Evolutionary conservation across 30 jellyfish, hydroid and myxozoan genomes (phyloP), one percentile per base, ranked within the genome.

Genomic region (Chrysaora quinquecirrha): DNA sequence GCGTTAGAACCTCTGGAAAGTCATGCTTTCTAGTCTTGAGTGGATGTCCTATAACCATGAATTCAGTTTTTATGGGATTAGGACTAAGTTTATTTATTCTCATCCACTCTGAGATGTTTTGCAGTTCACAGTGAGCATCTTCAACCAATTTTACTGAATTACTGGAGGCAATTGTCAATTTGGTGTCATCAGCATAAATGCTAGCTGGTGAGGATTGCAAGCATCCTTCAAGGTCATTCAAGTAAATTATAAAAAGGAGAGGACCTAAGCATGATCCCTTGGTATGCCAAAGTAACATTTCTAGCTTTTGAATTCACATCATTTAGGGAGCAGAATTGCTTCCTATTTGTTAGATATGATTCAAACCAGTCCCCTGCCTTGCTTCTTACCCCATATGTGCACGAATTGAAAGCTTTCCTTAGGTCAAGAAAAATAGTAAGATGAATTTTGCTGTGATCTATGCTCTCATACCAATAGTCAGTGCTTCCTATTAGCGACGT

Each of bases 181-280:
- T 58, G 87, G 77, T 47, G 23, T 65, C 89, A 48, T 78, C 82
- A 61, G 89, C 82, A 34, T 33, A 78, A 61, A 78, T 78, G 89
- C 80, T 38, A 63, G 81, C 83, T 73, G 52, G 14, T 47, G 84
- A 68, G 82, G 48, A 31, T 47, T 80, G 32, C 48, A 66, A 73
- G 66, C 83, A 65, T 67, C 46, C 54, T 43, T 63, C 89, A 16
- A 64, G 48, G 84, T 49, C 90, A 67, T 80, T 66, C 76, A 68
- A 32, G 78, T 80, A 80, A 48, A 64, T 34, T 47, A 64, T 65
- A 76, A 82, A 82, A 48, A 48, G 71, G 22, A 82, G 93, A 34
- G 93, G 86, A 71, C 86, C 85, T 75, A 82, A 70, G 60, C 62
- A 24, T 20, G 80, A 67, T 32, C 87, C 93, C 60, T 82, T 22